Evolutionary conservation across 2,113 vertebrate genomes (phyloP).

Genomic region (Agelaius phoeniceus): DNA sequence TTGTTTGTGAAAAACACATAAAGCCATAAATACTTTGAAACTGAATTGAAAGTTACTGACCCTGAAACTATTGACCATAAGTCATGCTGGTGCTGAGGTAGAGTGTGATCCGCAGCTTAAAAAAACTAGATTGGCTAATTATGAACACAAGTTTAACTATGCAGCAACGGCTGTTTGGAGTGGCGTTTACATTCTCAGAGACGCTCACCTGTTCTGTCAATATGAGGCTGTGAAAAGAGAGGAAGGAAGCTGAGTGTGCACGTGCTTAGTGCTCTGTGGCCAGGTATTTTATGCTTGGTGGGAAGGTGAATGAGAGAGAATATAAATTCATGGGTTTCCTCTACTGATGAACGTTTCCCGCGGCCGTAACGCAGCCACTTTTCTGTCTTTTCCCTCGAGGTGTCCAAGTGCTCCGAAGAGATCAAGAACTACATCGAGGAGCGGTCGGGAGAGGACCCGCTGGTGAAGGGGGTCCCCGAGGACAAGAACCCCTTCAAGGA

Average conservation of each 20-base stretch:
- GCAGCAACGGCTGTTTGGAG: neutral
- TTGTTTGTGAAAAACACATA: neutral
- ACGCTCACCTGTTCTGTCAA: neutral
- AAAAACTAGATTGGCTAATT: neutral
- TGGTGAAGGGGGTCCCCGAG: slow-evolving; percentile 95
- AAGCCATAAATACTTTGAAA: neutral
- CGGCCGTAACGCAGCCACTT: neutral
- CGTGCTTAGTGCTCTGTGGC: neutral
- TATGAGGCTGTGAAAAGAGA: neutral
- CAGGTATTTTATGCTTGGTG: neutral
- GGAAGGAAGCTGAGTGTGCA: neutral
- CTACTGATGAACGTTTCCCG: neutral
- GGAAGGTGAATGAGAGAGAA: neutral
- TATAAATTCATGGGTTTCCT: neutral
- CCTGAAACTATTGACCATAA: neutral
- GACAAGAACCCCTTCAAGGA: slow-evolving; percentile 99
- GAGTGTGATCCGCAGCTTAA: neutral
- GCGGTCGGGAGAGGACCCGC: slow-evolving; percentile 86
- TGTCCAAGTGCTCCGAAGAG: slow-evolving; percentile 97
- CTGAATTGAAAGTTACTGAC: neutral
- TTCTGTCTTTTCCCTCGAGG: slow-evolving; percentile 72
- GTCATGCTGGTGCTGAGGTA: neutral
- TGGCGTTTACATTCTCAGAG: neutral
- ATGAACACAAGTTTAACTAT: neutral
- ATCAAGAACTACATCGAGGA: slow-evolving; percentile 91